A percentile compares a stretch with the other conserved stretches of the same genome.
Conservation (phyloP, 2,797 vertebrate genomes). For the Sebastes taczanowskii region DNA sequence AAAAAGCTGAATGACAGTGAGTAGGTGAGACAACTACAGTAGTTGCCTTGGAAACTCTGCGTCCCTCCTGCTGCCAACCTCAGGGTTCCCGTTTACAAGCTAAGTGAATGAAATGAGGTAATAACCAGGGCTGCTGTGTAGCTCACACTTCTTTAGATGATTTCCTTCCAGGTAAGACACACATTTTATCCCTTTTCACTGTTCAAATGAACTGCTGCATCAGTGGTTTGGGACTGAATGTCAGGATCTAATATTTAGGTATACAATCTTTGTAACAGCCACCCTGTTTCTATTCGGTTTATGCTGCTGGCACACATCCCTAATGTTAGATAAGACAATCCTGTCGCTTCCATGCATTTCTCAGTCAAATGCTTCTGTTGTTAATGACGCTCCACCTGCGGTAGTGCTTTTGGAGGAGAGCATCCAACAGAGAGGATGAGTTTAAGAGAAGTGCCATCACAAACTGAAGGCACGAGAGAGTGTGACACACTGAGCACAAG, state of each 20-base stretch:
- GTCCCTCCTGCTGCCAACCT: slow-evolving; percentile 4
- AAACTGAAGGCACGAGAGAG: background rate
- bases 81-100: slow-evolving; percentile 19
- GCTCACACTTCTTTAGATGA: background rate
- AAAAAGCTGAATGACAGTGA: slow-evolving; percentile 63
- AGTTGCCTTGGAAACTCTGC: slow-evolving; percentile 47
- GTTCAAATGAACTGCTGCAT: background rate
- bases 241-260: background rate
- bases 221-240: background rate
- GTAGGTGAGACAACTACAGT: slow-evolving; percentile 60
- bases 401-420: slow-evolving; percentile 36
- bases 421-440: background rate
- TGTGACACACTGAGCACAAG: slow-evolving; percentile 16
- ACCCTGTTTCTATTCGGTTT: background rate
- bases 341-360: slow-evolving; percentile 13
- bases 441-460: slow-evolving; percentile 9
- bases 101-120: slow-evolving; percentile 12
- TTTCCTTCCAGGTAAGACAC: background rate
- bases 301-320: background rate
- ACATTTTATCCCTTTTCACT: background rate
- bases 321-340: slow-evolving; percentile 9
- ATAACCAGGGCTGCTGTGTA: background rate
- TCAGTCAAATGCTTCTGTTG: slow-evolving; percentile 2
- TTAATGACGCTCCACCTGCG: slow-evolving; percentile 15
- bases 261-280: background rate